A percentile compares a stretch with the other conserved stretches of the same genome.
Conservation (phyloP, 2,888 invertebrate genomes). For the Caenorhabditis japonica region DNA sequence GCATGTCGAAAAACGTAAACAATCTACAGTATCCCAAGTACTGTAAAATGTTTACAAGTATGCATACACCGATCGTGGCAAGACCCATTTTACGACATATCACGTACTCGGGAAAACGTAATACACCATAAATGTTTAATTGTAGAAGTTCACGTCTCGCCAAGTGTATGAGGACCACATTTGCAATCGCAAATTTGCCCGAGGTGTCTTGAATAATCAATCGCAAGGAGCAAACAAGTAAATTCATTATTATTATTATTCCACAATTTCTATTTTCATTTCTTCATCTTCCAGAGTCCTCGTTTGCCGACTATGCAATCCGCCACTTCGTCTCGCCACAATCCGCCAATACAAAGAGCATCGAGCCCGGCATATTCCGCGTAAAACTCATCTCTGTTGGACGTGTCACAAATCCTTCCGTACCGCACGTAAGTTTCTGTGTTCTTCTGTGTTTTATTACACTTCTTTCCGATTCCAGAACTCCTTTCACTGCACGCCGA, state of each 20-base stretch:
- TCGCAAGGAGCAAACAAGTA: conserved; percentile 13
- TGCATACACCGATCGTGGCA: no score
- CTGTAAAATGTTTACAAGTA: no score
- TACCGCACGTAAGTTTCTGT: conserved; percentile 54
- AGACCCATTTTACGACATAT: no score
- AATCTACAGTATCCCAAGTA: no score
- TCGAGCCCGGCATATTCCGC: conserved; percentile 43
- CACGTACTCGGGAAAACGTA: no score
- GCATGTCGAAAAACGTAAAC: no score
- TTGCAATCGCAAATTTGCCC: conserved; percentile 23
- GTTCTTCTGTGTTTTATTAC: no score
- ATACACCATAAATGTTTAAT: no score
- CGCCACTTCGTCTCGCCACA: conserved; percentile 29
- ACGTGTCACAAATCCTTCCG: conserved; percentile 61
- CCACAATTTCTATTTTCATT: no score
- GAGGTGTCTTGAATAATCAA: conserved; percentile 5
- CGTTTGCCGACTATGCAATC: conserved; percentile 42
- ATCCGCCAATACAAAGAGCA: conserved; percentile 53
- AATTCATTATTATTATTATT: conserved; percentile 1
- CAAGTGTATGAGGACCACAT: conserved; percentile 41
- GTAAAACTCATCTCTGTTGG: conserved; percentile 59
- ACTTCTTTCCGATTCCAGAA: no score
- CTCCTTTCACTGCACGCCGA: conserved; percentile 51
- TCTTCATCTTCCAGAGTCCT: conserved; percentile 11
- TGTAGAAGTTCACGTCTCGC: conserved; percentile 47